These are phyloP conservation scores for Drosophila flavopinicola DNA, from an alignment of 2,888 invertebrate genomes.

Conservation along the genomic window DNA sequence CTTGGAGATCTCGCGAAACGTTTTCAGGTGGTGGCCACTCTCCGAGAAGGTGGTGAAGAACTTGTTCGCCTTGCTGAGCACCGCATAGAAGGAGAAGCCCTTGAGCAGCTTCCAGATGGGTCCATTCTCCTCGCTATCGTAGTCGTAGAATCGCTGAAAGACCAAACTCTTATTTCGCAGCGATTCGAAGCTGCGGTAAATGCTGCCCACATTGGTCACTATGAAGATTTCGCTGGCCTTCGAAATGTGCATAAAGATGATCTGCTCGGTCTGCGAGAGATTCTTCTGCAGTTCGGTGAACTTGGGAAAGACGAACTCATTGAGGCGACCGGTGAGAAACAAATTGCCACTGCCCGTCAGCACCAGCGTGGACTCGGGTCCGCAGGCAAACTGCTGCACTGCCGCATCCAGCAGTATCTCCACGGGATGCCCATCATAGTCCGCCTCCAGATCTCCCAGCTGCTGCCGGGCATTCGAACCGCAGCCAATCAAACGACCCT, in stretches of 20 bases:
- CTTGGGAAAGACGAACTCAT: conserved; percentile 81
- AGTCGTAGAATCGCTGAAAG: conserved; percentile 84
- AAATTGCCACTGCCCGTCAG: conserved; percentile 81
- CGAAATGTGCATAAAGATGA: conserved; percentile 83
- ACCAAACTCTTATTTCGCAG: conserved; percentile 81
- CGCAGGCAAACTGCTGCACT: conserved; percentile 81
- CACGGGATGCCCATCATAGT: conserved; percentile 75
- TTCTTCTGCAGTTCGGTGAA: conserved; percentile 83
- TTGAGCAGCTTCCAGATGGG: conserved; percentile 83
- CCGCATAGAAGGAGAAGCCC: conserved; percentile 82
- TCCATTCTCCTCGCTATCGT: conserved; percentile 84
- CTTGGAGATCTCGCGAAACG: conserved; percentile 84
- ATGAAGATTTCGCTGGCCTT: conserved; percentile 83
- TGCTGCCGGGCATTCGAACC: conserved; percentile 81
- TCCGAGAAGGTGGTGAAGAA: conserved; percentile 84
- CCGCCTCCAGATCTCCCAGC: conserved; percentile 72
- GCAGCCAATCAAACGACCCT: conserved; percentile 83
- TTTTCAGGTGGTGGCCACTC: conserved; percentile 84
- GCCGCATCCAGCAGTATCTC: conserved; percentile 80
- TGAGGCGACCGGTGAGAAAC: conserved; percentile 81
- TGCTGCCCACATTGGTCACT: conserved; percentile 82
- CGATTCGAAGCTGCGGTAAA: conserved; percentile 83
- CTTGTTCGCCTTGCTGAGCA: conserved; percentile 82
- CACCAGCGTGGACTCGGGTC: conserved; percentile 83
- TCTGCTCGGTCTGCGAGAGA: conserved; percentile 80